Conservation (phyloP, 2,888 invertebrate species). For the Eupithecia tripunctaria region DNA sequence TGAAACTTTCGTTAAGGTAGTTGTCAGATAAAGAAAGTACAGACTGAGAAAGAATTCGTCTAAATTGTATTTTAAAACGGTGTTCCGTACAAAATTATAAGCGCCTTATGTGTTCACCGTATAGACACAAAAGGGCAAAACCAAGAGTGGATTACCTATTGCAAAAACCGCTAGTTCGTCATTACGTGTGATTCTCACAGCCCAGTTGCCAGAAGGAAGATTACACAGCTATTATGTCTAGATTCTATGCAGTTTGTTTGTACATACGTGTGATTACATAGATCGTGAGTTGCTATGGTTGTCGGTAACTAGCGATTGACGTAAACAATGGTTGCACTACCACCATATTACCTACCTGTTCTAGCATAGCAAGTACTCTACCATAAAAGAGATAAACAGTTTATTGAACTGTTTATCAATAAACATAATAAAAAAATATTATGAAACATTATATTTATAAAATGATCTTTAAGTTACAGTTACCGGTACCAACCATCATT, state of each 20-base stretch:
- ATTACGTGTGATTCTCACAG: constrained; percentile 40
- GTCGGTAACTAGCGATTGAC: constrained; percentile 16
- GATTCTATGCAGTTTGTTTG: constrained; percentile 27
- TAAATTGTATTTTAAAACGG: neutral
- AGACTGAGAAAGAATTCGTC: too few relatives aligned
- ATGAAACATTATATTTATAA: too few relatives aligned
- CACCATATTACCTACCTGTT: too few relatives aligned
- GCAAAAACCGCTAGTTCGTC: constrained; percentile 11
- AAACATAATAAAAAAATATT: too few relatives aligned
- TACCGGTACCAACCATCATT: too few relatives aligned
- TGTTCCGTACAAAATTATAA: neutral
- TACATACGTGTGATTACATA: constrained; percentile 21
- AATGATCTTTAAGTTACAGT: too few relatives aligned
- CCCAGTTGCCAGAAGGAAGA: constrained; percentile 35
- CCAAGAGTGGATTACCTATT: constrained; percentile 4
- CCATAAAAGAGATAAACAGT: too few relatives aligned
- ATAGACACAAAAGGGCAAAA: constrained; percentile 18
- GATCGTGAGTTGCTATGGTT: constrained; percentile 29
- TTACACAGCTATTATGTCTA: constrained; percentile 36
- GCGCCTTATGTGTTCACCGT: neutral
- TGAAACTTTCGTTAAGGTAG: too few relatives aligned
- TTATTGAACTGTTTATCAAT: too few relatives aligned
- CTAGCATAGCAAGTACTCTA: neutral
- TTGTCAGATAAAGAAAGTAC: too few relatives aligned
- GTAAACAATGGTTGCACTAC: neutral